phyloP scores from a whole-genome alignment of 1,140 invertebrate genomes.

The Nymphalis io region DNA sequence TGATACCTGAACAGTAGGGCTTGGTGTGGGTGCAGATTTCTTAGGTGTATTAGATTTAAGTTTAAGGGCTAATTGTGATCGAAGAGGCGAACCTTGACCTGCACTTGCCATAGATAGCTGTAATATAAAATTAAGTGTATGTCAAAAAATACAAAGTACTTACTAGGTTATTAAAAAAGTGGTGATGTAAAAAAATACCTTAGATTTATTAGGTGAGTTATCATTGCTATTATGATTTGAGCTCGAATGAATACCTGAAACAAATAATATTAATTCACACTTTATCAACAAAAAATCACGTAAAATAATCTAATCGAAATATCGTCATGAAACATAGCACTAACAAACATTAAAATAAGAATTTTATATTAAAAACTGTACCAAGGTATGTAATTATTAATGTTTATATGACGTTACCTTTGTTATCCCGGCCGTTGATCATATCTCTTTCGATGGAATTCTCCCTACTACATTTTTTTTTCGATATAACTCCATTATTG shows the following conservation, averaged over 20 bases:
- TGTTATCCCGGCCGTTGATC: constrained; percentile 67
- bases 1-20: constrained; percentile 75
- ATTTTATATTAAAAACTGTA: background rate
- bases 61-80: constrained; percentile 84
- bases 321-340: too few relatives aligned
- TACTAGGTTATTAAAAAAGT: background rate
- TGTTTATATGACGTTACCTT: constrained; percentile 46
- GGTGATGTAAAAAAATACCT: constrained; percentile 44
- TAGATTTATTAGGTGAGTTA: constrained; percentile 74
- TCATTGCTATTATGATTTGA: constrained; percentile 72
- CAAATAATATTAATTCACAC: constrained; percentile 13
- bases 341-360: background rate
- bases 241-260: constrained; percentile 64
- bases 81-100: constrained; percentile 83
- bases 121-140: constrained; percentile 31
- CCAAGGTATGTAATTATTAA: background rate
- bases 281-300: background rate
- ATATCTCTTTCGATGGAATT: constrained; percentile 64
- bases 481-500: constrained; percentile 68
- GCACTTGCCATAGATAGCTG: constrained; percentile 76
- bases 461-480: constrained; percentile 65
- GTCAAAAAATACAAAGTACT: background rate
- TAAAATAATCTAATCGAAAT: too few relatives aligned
- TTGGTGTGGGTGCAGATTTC: constrained; percentile 71
- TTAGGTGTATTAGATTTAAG: constrained; percentile 81